These are phyloP conservation scores for Drosophila baimaii DNA, from an alignment of 1,140 invertebrate species.

Conservation along the genomic window DNA sequence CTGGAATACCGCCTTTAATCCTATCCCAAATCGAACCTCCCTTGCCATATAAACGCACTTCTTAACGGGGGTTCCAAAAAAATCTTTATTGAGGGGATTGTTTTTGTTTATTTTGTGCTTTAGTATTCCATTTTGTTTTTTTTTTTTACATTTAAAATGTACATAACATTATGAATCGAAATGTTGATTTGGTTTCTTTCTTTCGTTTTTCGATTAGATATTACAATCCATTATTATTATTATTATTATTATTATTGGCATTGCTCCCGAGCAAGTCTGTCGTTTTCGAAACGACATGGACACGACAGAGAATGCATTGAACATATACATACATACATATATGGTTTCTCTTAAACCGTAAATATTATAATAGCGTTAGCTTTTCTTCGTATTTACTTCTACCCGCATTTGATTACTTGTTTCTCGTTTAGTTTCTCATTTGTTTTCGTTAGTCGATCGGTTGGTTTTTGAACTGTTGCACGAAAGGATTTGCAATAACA, in stretches of 20 bases:
- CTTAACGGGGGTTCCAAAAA: constrained; percentile 70
- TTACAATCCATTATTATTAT: constrained; percentile 25
- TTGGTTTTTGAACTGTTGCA: constrained; percentile 29
- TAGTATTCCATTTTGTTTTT: constrained; percentile 49
- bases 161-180: constrained; percentile 59
- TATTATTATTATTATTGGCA: constrained; percentile 22
- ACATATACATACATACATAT: constrained; percentile 19
- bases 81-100: constrained; percentile 71
- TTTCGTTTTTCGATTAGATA: constrained; percentile 30
- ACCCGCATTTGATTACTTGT: constrained; percentile 34
- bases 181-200: constrained; percentile 38
- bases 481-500: constrained; percentile 39
- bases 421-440: constrained; percentile 21
- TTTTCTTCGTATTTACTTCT: constrained; percentile 14
- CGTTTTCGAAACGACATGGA: constrained; percentile 53
- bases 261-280: constrained; percentile 25
- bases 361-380: constrained; percentile 19
- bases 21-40: background rate
- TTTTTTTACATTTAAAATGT: constrained; percentile 73
- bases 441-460: constrained; percentile 26
- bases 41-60: background rate
- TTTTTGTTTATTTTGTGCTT: constrained; percentile 58
- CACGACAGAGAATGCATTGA: constrained; percentile 17
- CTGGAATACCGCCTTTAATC: background rate
- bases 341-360: constrained; percentile 18